A percentile compares a stretch with the other conserved stretches of the same genome.
Evolutionary conservation across 2,113 vertebrate genomes (phyloP).

Genomic region (Fulmarus glacialis): DNA sequence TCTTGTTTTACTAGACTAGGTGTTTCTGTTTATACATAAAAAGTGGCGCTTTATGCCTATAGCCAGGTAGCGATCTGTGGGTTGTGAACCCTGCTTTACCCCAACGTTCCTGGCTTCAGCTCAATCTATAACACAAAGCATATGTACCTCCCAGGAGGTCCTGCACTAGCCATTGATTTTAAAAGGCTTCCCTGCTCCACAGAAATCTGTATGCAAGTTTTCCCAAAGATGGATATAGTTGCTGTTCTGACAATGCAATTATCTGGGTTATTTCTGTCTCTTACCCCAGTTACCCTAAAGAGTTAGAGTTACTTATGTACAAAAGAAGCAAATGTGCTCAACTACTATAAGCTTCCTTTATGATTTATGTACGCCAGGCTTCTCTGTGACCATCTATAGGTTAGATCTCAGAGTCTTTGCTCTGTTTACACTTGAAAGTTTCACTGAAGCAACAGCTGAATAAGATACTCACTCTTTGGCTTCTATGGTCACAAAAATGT

Average conservation of each 20-base stretch:
- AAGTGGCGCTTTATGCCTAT: neutral
- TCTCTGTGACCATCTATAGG: neutral
- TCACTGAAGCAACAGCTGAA: neutral
- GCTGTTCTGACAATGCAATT: neutral
- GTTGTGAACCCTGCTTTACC: neutral
- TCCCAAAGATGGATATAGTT: conserved; percentile 41
- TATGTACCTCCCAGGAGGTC: conserved; percentile 29
- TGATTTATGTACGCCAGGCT: neutral
- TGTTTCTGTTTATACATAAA: neutral
- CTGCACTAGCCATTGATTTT: neutral
- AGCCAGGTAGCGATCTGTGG: neutral
- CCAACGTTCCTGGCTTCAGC: neutral
- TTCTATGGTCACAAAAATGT: neutral
- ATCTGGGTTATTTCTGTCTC: conserved; percentile 36
- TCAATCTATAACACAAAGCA: neutral
- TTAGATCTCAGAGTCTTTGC: neutral
- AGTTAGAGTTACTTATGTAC: neutral
- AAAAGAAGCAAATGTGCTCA: neutral
- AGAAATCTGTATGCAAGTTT: neutral
- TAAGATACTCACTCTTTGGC: neutral
- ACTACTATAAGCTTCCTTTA: neutral
- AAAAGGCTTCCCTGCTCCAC: neutral
- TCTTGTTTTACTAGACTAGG: neutral
- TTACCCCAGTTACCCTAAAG: neutral
- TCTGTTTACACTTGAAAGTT: neutral